phyloP scores from a whole-genome alignment of 2,113 vertebrate genomes.

The Syngnathus typhle region DNA sequence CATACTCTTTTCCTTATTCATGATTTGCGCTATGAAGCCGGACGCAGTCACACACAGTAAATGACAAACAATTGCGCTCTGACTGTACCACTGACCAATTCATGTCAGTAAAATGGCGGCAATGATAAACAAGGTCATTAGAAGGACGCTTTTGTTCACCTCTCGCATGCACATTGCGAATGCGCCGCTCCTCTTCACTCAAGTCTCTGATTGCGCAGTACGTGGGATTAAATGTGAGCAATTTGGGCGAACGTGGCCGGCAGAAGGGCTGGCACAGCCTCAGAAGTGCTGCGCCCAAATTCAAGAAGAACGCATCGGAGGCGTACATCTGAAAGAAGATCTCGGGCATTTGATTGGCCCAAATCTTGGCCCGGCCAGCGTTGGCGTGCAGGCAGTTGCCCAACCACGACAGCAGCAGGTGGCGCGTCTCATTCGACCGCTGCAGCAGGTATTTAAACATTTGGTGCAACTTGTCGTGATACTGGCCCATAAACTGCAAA shows the following conservation, averaged over 20 bases:
- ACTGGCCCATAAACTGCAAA: constrained; percentile 88
- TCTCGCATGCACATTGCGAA: constrained; percentile 86
- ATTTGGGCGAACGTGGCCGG: constrained; percentile 81
- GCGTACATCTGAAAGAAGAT: constrained; percentile 96
- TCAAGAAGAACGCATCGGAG: constrained; percentile 93
- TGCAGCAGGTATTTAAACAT: constrained; percentile 92
- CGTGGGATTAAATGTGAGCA: constrained; percentile 92
- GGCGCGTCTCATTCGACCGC: constrained; percentile 85
- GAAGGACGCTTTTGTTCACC: constrained; percentile 60
- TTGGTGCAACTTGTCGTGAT: constrained; percentile 94
- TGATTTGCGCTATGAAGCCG: too few relatives aligned
- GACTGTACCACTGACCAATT: too few relatives aligned
- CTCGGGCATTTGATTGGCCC: constrained; percentile 98
- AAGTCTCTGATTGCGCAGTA: constrained; percentile 91
- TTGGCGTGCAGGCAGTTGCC: constrained; percentile 93
- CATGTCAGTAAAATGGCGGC: too few relatives aligned
- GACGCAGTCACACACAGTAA: too few relatives aligned
- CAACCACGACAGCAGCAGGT: constrained; percentile 90
- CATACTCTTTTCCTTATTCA: too few relatives aligned
- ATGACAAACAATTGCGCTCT: too few relatives aligned
- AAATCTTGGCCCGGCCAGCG: constrained; percentile 89
- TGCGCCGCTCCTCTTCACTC: constrained; percentile 86
- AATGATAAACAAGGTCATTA: neutral
- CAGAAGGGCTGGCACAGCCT: constrained; percentile 98
- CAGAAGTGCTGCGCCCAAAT: constrained; percentile 87